Evolutionary conservation across 2,113 vertebrate species (phyloP), one percentile per base, ranked within the genome.

Genomic region (Ranitomeya imitator): DNA sequence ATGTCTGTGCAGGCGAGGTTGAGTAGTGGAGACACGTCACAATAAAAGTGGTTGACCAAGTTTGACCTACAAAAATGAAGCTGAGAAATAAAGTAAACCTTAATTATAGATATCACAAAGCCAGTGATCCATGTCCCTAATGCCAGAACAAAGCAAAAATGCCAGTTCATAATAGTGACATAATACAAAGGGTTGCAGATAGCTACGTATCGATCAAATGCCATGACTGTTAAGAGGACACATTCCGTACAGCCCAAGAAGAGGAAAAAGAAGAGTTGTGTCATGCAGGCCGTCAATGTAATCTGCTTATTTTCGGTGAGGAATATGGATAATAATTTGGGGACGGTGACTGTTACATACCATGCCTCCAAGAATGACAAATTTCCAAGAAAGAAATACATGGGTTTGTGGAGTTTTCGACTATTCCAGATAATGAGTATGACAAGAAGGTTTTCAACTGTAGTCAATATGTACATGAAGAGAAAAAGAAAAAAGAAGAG

Each of bases 41-140:
- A 93, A 78, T 93, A 94, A 60, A 93, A 93, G 81, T 92, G 91
- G 31, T 93, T 91, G 76, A 94, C 92, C 79, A 90, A 57, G 86
- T 91, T 92, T 9, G 85, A 90, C 19, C 90, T 90, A 88, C 92
- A 93, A 86, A 91, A 93, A 0, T 83, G 45, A 8, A 93, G 77
- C n/a, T 71, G 85, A 88, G 91, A 90, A 61, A 93, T 92, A 16
- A 91, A 92, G 79, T 85, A 90, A 11, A 93, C 88, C 65, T 93
- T 92, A 23, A 93, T 63, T 1, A 90, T 85, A 71, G 90, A 86
- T 61, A 90, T 67, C 7, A 78, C 86, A 69, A 94, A 91, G 4
- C 89, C 91, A 85, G 51, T 92, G 73, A 92, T 14, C 91, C 90
- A 92, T 0, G 90, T 91, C 59, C 18, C 79, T 10, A 0, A 0